phyloP scores from a whole-genome alignment of 1,140 invertebrate genomes.

The Andricus grossulariae region DNA sequence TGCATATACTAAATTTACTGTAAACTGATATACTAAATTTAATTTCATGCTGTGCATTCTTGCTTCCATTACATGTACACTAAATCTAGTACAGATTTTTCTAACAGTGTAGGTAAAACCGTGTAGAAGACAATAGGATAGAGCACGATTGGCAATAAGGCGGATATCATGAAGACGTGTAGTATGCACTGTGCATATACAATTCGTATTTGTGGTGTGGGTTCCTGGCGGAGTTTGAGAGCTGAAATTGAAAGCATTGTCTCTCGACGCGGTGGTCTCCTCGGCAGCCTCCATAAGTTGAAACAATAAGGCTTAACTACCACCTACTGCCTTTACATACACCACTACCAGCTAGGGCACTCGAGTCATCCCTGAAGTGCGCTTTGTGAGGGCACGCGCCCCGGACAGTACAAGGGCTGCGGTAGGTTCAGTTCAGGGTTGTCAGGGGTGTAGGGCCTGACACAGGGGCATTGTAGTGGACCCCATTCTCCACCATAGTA shows the following conservation, averaged over 20 bases:
- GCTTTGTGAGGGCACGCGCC: conserved; percentile 71
- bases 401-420: conserved; percentile 61
- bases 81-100: too few species aligned
- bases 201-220: conserved; percentile 15
- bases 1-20: too few species aligned
- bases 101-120: conserved; percentile 5
- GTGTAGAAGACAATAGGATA: conserved; percentile 39
- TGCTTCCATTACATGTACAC: too few species aligned
- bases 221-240: conserved; percentile 32
- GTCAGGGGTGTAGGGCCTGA: conserved; percentile 50
- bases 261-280: conserved; percentile 54
- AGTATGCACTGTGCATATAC: neutral
- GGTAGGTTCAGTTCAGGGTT: conserved; percentile 57
- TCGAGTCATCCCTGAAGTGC: conserved; percentile 68
- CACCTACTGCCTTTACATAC: conserved; percentile 41
- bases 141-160: conserved; percentile 34
- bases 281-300: conserved; percentile 58
- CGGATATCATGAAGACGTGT: too few species aligned
- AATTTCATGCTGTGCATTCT: too few species aligned
- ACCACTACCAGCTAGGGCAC: conserved; percentile 42
- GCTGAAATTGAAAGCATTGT: conserved; percentile 55
- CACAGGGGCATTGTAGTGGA: conserved; percentile 49
- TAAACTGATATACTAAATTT: too few species aligned
- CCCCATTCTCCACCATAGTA: conserved; percentile 38
- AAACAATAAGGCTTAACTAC: conserved; percentile 70